Conservation (phyloP, 2,113 vertebrate species). For the Clarias magur region DNA sequence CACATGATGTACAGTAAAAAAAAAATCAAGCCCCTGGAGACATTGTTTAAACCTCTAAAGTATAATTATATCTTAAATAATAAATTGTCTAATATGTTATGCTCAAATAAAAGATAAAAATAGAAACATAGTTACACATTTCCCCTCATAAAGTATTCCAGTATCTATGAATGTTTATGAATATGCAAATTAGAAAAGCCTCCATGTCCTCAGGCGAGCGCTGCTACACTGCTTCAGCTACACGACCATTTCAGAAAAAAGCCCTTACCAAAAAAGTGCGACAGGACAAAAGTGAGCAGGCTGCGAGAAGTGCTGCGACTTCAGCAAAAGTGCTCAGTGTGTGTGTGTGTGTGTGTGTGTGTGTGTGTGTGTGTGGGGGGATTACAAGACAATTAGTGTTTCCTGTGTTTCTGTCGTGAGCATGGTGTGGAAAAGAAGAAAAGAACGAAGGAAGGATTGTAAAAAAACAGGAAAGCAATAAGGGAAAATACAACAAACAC, state of each 20-base stretch:
- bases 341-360: too few relatives aligned
- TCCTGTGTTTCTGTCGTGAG: neutral
- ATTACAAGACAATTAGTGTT: too few relatives aligned
- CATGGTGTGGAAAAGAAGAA: neutral
- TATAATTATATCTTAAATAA: neutral
- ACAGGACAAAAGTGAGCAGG: neutral
- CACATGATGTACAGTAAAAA: neutral
- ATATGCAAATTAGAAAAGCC: neutral
- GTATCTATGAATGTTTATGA: neutral
- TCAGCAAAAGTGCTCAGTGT: neutral
- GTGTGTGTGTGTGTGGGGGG: too few relatives aligned
- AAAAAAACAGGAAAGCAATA: neutral
- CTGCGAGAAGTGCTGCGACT: neutral
- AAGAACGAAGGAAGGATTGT: neutral
- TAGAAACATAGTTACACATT: neutral
- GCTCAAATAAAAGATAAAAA: neutral
- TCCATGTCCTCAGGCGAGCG: neutral
- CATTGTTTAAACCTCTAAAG: neutral
- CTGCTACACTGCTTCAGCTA: neutral
- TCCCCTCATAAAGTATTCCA: neutral
- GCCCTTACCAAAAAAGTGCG: neutral
- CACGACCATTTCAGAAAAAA: neutral
- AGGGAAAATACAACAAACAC: neutral
- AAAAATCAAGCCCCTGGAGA: neutral
- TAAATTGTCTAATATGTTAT: neutral